phyloP scores from a whole-genome alignment of 2,888 invertebrate species.

The Cecidostiba fungosa region DNA sequence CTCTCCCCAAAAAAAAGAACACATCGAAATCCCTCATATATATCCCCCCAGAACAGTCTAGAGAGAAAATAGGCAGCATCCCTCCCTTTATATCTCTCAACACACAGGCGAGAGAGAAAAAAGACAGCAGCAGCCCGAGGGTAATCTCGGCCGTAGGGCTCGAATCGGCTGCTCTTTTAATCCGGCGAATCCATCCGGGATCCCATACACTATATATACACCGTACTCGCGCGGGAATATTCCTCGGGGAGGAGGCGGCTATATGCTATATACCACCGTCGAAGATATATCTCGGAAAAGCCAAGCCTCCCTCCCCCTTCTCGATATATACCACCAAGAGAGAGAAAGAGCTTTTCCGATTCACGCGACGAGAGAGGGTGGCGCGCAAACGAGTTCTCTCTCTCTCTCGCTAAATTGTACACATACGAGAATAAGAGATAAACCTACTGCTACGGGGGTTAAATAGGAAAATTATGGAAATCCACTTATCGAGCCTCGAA shows the following conservation, averaged over 20 bases:
- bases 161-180: slow-evolving; percentile 71
- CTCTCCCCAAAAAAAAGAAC: not conserved
- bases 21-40: slow-evolving; percentile 8
- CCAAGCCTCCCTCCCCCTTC: not conserved
- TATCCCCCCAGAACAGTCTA: not conserved
- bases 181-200: slow-evolving; percentile 67
- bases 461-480: slow-evolving; percentile 56
- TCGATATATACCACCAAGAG: not conserved
- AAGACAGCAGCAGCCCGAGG: slow-evolving; percentile 14
- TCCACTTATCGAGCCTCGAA: slow-evolving; percentile 58
- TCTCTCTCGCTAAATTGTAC: slow-evolving; percentile 35
- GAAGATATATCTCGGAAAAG: slow-evolving; percentile 19
- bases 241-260: slow-evolving; percentile 64
- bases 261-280: not conserved
- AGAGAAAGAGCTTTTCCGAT: slow-evolving; percentile 6
- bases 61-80: not conserved
- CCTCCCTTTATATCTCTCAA: not conserved
- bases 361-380: not conserved
- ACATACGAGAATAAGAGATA: slow-evolving; percentile 28
- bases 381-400: slow-evolving; percentile 9
- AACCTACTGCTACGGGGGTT: slow-evolving; percentile 6
- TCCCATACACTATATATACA: not conserved
- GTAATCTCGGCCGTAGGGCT: slow-evolving; percentile 44
- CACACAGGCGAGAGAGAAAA: not conserved
- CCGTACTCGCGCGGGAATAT: slow-evolving; percentile 34